Base-by-base conservation (phyloP, 2,113 vertebrate genomes). In the Notiomystis cincta region DNA sequence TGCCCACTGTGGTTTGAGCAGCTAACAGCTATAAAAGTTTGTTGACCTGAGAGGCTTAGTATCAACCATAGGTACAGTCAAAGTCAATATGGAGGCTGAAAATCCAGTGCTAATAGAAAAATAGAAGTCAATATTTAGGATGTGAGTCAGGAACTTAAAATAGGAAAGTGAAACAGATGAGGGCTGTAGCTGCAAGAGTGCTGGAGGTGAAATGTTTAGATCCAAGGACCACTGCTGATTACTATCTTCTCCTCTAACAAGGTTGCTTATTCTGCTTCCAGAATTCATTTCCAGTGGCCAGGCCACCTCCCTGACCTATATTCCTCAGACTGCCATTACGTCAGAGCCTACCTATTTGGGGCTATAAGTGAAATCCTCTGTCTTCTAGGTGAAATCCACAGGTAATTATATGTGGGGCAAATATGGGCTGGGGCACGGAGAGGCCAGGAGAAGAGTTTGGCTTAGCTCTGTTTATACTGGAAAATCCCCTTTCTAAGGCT, bases 21-120 rank as follows among this genome's bases (percentile, higher is more conserved):
- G 97, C 97, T 98, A 97, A 97, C 69, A 91, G 97, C 97, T 98
- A 97, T 98, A 98, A 98, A 98, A 97, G 97, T 97, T 97, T 98
- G 97, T 98, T 98, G 98, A 98, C 98, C 97, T 51, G 97, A 97
- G 97, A 98, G 98, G 97, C 95, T 98, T 98, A 98, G 97, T 97
- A 98, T 97, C 98, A 98, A 98, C 97, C 98, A 96, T 97, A 97
- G 97, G 97, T 97, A 97, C 98, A 98, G 98, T 97, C 97, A 98
- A 98, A 98, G 98, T 98, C 98, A 98, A 98, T 98, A 98, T 96
- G 97, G 97, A 98, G 97, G 97, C 97, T 97, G 97, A 98, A 98
- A 98, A 97, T 96, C 92, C 96, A 98, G 96, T 93, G 97, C 97
- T 98, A 98, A 98, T 97, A 98, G 98, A 98, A 98, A 98, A 98